Evolutionary conservation across 2,888 invertebrate genomes (phyloP), one percentile per base, ranked within the genome.

Genomic region (Cataglyphis livida): DNA sequence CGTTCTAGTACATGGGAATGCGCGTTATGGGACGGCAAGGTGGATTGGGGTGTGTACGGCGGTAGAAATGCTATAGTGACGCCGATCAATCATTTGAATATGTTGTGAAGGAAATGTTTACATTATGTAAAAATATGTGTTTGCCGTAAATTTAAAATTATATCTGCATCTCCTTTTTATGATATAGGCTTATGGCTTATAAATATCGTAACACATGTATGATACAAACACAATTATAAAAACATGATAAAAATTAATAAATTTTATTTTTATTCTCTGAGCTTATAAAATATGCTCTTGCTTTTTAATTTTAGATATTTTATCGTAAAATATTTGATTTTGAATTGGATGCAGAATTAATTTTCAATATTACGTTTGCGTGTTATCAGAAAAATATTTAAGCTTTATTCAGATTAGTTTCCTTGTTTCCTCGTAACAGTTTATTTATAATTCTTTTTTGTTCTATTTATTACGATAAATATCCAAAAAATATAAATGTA

Each of bases 1-100:
- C 28, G 9, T 25, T 32, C 15, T 35, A 9, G n/a, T 25, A 75
- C 64, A 25, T 66, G 21, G 66, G 57, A 75, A 61, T 75, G 66
- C 66, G 35, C 64, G 82, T 59, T 65, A 61, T 64, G 32, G 48
- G 41, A 59, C 12, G n/a, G n/a, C 3, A 59, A 15, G 32, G 28
- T 44, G 44, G 18, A 15, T 59, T 7, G 25, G 41, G 18, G 18
- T 25, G 35, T 48, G 0, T 59, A n/a, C 21, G 21, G 6, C 12
- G 48, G 25, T 65, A 25, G 57, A 54, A 65, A 66, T n/a, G 51
- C 35, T 54, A 54, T 18, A 35, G 10, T 54, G 35, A 65, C 25
- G 18, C 15, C 66, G 54, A 76, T 68, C 54, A 68, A 76, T 76
- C 38, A 68, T 66, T 12, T 54, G n/a, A 38, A 41, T 68, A 38